Evolutionary conservation across 1,140 invertebrate species (phyloP).

Genomic region (Diorhabda sublineata): DNA sequence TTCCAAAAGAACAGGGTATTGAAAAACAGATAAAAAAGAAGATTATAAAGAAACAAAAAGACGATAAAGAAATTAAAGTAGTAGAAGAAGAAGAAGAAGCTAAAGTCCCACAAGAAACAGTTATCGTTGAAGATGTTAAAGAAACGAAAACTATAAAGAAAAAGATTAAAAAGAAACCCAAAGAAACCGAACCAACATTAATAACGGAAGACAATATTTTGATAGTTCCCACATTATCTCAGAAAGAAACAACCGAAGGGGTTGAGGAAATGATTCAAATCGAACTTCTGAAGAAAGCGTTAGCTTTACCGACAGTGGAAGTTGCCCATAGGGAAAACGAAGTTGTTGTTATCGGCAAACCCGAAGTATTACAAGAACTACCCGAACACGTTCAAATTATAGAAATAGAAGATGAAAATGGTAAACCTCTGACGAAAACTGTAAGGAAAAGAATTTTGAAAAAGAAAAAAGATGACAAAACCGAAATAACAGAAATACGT

Average conservation of each 20-base stretch:
- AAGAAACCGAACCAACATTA: constrained; percentile 25
- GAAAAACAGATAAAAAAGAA: constrained; percentile 42
- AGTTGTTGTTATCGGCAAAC: constrained; percentile 38
- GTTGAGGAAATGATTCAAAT: constrained; percentile 35
- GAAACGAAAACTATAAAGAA: constrained; percentile 42
- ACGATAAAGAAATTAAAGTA: constrained; percentile 40
- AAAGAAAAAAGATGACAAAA: constrained; percentile 33
- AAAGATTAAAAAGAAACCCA: constrained; percentile 34
- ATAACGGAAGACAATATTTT: constrained; percentile 32
- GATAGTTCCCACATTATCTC: constrained; percentile 21
- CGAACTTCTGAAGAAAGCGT: constrained; percentile 22
- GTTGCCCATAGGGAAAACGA: constrained; percentile 37
- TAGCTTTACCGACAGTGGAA: constrained; percentile 27
- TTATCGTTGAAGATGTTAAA: constrained; percentile 38
- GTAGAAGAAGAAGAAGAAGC: constrained; percentile 44
- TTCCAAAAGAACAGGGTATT: constrained; percentile 32
- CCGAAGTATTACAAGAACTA: constrained; percentile 30
- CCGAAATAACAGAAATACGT: constrained; percentile 33
- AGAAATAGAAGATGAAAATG: constrained; percentile 3
- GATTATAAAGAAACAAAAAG: constrained; percentile 42
- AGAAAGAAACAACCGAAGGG: constrained; percentile 22
- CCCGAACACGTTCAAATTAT: constrained; percentile 31
- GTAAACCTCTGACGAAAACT: constrained; percentile 8
- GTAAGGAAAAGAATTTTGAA: constrained; percentile 15
- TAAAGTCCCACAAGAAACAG: constrained; percentile 40